Base-by-base conservation (phyloP, 2,113 vertebrate species). In the Siniperca knerii region DNA sequence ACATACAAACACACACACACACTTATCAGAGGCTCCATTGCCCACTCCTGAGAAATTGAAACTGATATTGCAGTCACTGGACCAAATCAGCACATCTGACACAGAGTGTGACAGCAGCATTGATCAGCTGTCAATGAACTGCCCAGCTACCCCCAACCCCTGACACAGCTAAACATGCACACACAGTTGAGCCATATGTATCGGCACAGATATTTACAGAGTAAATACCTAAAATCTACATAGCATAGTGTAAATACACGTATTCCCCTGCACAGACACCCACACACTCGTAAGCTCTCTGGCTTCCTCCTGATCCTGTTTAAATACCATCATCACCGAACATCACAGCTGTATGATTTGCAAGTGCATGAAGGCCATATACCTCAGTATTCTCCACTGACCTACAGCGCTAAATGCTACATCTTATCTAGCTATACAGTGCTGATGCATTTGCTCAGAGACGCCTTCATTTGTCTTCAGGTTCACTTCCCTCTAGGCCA, bases 41-140 rank as follows among this genome's bases (percentile, higher is more conserved):
- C 42, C 54, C 71, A 55, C 75, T 82, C 57, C 58, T 75, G 80
- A 90, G 86, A 92, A 90, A 91, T 23, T 91, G 80, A 91, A 90
- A 93, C 69, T 83, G 91, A 95, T 93, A 92, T 92, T 81, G 84
- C 71, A 83, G 87, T 89, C 90, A 88, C 75, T 91, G 86, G 85
- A 91, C 79, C 84, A 86, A 70, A 89, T 92, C 89, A 90, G 88
- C 66, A 77, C 73, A 90, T 78, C 85, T 90, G 92, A 94, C 88
- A 89, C 79, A 88, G 57, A 85, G 79, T 80, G 84, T 46, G 85
- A 84, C 83, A 78, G 66, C 84, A 90, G 33, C 82, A 94, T 94
- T 84, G 93, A 95, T 95, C 90, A 85, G 89, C 62, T 92, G 86
- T 91, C 91, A 88, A 81, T 93, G 84, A 92, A 81, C 86, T 78